Evolutionary conservation across 1,140 invertebrate species (phyloP).

Genomic region (Whitmania pigra): DNA sequence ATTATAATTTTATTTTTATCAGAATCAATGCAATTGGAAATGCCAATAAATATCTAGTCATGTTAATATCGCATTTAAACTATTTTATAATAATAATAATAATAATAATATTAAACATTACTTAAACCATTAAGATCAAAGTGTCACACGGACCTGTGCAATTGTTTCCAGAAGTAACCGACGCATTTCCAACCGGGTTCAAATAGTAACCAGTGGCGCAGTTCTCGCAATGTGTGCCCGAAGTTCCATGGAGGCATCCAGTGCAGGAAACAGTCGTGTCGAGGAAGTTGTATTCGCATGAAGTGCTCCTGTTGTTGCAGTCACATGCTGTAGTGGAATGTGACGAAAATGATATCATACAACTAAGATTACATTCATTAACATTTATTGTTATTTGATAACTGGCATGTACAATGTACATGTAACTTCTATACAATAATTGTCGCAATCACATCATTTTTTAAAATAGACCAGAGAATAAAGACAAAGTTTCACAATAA

Average conservation of each 20-base stretch:
- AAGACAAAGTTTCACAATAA: too few species aligned
- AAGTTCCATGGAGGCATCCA: constrained; percentile 75
- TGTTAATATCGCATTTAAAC: too few species aligned
- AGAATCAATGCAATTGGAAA: neutral
- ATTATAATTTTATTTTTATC: neutral
- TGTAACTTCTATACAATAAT: too few species aligned
- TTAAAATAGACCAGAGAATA: too few species aligned
- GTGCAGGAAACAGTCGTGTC: neutral
- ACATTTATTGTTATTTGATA: neutral
- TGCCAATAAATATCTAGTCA: neutral
- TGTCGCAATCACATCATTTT: too few species aligned
- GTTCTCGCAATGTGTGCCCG: constrained; percentile 78
- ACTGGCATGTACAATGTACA: neutral
- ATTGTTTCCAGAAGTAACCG: neutral
- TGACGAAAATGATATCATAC: neutral
- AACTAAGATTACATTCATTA: too few species aligned
- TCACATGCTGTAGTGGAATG: neutral
- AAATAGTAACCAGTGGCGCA: constrained; percentile 83
- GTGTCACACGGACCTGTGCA: too few species aligned
- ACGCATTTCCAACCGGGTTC: constrained; percentile 66
- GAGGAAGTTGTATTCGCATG: neutral
- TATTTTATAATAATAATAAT: too few species aligned
- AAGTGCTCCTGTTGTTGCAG: neutral
- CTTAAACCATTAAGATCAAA: too few species aligned
- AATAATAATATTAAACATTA: too few species aligned